Conservation (phyloP, 2,113 vertebrate species). For the Stercorarius parasiticus region DNA sequence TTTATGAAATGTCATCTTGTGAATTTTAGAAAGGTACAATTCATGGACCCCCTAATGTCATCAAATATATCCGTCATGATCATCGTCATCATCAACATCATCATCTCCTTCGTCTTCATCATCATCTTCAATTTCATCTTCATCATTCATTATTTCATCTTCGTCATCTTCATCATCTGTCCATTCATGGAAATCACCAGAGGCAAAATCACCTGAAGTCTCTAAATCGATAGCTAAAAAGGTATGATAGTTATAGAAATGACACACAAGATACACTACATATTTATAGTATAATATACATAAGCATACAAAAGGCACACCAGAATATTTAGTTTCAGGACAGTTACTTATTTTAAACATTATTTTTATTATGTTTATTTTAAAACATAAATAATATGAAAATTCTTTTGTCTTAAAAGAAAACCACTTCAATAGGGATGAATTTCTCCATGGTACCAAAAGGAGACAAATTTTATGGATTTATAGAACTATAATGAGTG, state of each 20-base stretch:
- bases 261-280: neutral
- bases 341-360: neutral
- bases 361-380: no score
- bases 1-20: constrained; percentile 76
- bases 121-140: constrained; percentile 86
- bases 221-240: constrained; percentile 82
- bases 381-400: neutral
- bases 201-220: constrained; percentile 91
- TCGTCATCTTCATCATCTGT: constrained; percentile 81
- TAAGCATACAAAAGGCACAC: neutral
- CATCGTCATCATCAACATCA: constrained; percentile 83
- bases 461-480: neutral
- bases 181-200: constrained; percentile 86
- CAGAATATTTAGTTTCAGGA: neutral
- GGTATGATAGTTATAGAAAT: neutral
- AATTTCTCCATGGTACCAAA: neutral
- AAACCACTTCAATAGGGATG: neutral
- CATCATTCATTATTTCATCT: constrained; percentile 80
- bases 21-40: constrained; percentile 81
- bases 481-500: neutral
- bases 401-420: neutral
- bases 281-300: neutral
- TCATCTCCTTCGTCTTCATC: constrained; percentile 89
- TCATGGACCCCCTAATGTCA: constrained; percentile 60
- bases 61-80: constrained; percentile 88